Conservation (phyloP, 2,113 vertebrate species). For the Sinocyclocheilus maitianheensis region DNA sequence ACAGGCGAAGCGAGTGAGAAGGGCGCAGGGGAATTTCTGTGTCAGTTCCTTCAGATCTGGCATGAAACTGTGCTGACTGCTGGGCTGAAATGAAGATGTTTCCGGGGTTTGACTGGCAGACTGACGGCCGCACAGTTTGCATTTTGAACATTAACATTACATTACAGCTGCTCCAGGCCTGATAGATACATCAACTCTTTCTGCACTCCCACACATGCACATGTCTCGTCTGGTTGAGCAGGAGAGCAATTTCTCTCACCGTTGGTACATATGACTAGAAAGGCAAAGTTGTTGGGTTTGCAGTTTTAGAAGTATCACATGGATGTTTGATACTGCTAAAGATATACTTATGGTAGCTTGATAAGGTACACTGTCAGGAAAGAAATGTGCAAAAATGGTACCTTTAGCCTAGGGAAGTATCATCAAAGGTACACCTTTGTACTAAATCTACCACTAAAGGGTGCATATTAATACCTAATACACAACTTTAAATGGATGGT, state of each 20-base stretch:
- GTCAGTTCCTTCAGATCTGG: constrained; percentile 13
- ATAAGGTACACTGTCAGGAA: neutral
- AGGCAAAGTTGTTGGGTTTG: neutral
- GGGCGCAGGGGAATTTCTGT: neutral
- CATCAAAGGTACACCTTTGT: neutral
- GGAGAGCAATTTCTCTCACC: neutral
- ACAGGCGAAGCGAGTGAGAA: neutral
- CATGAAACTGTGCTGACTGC: constrained; percentile 1
- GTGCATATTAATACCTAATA: too few species aligned
- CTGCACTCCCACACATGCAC: neutral
- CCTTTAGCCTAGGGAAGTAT: neutral
- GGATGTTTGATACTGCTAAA: neutral
- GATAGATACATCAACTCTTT: neutral
- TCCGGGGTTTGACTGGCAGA: constrained; percentile 1
- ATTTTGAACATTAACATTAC: neutral
- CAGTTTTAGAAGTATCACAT: too few species aligned
- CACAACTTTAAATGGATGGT: too few species aligned
- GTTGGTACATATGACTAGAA: neutral
- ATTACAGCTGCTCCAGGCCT: constrained; percentile 18
- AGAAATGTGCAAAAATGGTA: neutral
- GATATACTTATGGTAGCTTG: neutral
- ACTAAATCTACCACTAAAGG: neutral
- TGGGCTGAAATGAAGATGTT: constrained; percentile 9
- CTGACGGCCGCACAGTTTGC: neutral
- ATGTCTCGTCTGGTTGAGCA: constrained; percentile 1